Conservation (phyloP, 2,888 invertebrate genomes). For the Drosophila bunnanda region DNA sequence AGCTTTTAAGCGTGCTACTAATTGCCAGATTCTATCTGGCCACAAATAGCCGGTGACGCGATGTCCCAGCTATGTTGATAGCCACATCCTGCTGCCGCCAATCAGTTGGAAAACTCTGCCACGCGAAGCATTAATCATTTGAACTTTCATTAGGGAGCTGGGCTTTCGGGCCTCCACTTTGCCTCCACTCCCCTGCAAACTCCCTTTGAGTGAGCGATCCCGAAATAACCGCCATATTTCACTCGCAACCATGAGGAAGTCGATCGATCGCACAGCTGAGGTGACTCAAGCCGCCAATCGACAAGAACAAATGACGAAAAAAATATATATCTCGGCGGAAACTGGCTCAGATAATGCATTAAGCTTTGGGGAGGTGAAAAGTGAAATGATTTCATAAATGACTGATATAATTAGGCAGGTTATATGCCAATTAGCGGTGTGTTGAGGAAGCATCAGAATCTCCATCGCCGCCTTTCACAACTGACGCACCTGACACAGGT, state of each 20-base stretch:
- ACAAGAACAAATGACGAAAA: slow-evolving; percentile 38
- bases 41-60: slow-evolving; percentile 64
- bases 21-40: slow-evolving; percentile 49
- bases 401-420: slow-evolving; percentile 71
- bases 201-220: slow-evolving; percentile 10
- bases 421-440: slow-evolving; percentile 75
- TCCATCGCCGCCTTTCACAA: slow-evolving; percentile 54
- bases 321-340: slow-evolving; percentile 29
- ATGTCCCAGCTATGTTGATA: slow-evolving; percentile 44
- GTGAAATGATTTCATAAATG: slow-evolving; percentile 49
- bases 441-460: slow-evolving; percentile 69
- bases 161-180: slow-evolving; percentile 10
- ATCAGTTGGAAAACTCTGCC: slow-evolving; percentile 55
- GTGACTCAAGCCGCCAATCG: slow-evolving; percentile 35
- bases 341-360: slow-evolving; percentile 28
- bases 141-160: slow-evolving; percentile 30
- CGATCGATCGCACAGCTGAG: slow-evolving; percentile 38
- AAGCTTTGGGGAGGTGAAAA: slow-evolving; percentile 41
- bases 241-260: slow-evolving; percentile 42
- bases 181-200: slow-evolving; percentile 16
- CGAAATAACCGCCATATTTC: slow-evolving; percentile 44
- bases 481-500: slow-evolving; percentile 39
- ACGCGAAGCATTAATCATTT: slow-evolving; percentile 38
- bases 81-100: slow-evolving; percentile 24
- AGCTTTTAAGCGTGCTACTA: slow-evolving; percentile 59